A percentile compares a stretch with the other conserved stretches of the same genome.
Evolutionary conservation across 2,113 vertebrate species (phyloP).

Genomic region (Geococcyx californianus): DNA sequence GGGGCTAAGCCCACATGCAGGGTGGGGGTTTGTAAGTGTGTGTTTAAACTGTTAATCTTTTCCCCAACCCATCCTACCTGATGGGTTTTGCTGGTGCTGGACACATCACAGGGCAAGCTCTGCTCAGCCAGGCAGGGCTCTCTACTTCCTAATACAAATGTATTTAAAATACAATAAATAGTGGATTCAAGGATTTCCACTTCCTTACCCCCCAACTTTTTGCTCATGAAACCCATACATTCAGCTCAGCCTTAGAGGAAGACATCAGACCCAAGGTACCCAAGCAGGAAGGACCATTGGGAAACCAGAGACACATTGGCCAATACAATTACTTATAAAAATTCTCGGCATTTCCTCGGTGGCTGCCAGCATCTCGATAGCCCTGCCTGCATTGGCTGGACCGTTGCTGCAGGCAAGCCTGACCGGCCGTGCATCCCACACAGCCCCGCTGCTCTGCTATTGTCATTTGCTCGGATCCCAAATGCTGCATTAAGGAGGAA

Average conservation of each 20-base stretch:
- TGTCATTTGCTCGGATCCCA: slow-evolving; percentile 7
- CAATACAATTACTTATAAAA: background rate
- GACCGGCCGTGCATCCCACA: background rate
- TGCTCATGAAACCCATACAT: background rate
- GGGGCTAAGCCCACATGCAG: background rate
- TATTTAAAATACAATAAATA: accelerated
- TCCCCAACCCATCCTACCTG: accelerated
- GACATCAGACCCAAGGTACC: background rate
- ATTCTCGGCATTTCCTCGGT: background rate
- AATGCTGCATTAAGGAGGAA: background rate
- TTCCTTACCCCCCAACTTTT: background rate
- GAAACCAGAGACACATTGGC: background rate
- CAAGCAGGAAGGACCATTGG: background rate
- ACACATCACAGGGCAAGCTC: accelerated
- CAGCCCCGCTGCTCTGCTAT: background rate
- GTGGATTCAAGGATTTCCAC: too few species aligned
- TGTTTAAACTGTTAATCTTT: background rate
- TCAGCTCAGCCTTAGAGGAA: background rate
- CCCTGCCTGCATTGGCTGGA: background rate
- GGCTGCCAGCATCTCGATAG: background rate
- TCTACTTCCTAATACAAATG: background rate
- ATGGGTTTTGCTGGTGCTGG: background rate
- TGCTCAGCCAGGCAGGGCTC: background rate
- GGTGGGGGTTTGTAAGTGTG: accelerated
- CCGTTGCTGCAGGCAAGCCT: background rate